Percentiles rank a stretch among this genome's conserved stretches.
phyloP scores from a whole-genome alignment of 2,888 invertebrate species.

The Ichneumoninae sp. region DNA sequence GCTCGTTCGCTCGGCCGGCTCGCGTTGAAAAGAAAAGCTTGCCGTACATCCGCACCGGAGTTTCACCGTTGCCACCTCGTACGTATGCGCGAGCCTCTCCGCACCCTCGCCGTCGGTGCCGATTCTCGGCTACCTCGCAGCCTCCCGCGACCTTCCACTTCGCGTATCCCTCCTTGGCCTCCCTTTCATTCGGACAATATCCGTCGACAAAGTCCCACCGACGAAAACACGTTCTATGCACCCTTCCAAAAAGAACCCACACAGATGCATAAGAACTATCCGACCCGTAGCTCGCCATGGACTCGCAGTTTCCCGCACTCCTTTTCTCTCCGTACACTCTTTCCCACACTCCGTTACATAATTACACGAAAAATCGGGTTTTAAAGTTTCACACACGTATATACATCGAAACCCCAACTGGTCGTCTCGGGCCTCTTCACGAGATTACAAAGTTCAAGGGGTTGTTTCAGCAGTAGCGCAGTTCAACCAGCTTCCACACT shows the following conservation, averaged over 20 bases:
- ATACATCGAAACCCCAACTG: not conserved
- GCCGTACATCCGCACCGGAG: not conserved
- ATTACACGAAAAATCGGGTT: slow-evolving; percentile 60
- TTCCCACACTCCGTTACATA: slow-evolving; percentile 36
- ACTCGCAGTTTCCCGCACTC: slow-evolving; percentile 11
- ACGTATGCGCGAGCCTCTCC: not conserved
- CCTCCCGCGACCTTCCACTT: slow-evolving; percentile 27
- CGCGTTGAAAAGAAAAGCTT: slow-evolving; percentile 58
- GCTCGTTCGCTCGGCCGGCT: slow-evolving; percentile 38
- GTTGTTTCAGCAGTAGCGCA: slow-evolving; percentile 47
- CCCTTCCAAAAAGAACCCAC: not conserved
- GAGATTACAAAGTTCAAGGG: slow-evolving; percentile 67
- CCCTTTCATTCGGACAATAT: slow-evolving; percentile 51
- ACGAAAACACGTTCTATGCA: slow-evolving; percentile 19
- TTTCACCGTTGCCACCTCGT: slow-evolving; percentile 28
- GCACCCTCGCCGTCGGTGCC: slow-evolving; percentile 12
- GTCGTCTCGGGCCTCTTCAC: slow-evolving; percentile 61
- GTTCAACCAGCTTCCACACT: slow-evolving; percentile 31
- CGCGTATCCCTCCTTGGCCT: not conserved
- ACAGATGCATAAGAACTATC: not conserved
- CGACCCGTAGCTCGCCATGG: not conserved
- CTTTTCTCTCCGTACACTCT: not conserved
- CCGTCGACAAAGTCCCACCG: slow-evolving; percentile 33
- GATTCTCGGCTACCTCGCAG: slow-evolving; percentile 35
- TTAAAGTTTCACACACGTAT: slow-evolving; percentile 39